Conservation (phyloP, 2,888 invertebrate genomes). For the Drosophila atroscutellata region DNA sequence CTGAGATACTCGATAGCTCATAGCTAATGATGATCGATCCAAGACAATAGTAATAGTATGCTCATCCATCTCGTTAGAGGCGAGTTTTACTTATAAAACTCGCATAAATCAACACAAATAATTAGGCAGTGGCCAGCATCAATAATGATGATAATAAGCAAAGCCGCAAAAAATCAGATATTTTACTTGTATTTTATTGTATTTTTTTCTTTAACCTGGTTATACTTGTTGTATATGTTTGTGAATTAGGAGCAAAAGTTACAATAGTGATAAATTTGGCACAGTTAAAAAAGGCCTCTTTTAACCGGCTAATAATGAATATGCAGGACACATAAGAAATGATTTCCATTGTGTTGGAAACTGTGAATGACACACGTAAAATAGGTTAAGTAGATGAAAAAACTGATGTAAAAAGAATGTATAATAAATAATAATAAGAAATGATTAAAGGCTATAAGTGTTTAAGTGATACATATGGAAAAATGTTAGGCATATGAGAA, state of each 20-base stretch:
- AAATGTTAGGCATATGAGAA: background rate
- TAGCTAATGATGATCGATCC: constrained; percentile 32
- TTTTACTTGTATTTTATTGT: constrained; percentile 1
- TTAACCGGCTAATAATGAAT: background rate
- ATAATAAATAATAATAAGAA: background rate
- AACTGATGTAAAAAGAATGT: too few relatives aligned
- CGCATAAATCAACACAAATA: constrained; percentile 78
- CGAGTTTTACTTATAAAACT: constrained; percentile 59
- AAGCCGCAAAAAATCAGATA: constrained; percentile 27
- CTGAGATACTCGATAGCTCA: constrained; percentile 6
- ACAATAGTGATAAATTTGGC: constrained; percentile 1
- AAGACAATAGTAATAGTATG: constrained; percentile 28
- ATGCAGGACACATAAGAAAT: background rate
- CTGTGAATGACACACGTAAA: background rate
- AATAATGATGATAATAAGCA: constrained; percentile 47
- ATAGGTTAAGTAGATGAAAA: background rate
- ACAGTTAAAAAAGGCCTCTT: background rate
- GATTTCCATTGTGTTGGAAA: background rate
- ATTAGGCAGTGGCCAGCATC: constrained; percentile 58
- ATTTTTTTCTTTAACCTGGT: constrained; percentile 12
- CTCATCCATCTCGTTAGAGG: constrained; percentile 16
- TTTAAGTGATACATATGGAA: background rate
- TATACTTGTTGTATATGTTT: constrained; percentile 40
- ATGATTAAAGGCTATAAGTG: background rate
- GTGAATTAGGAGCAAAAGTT: constrained; percentile 48